A percentile compares a stretch with the other conserved stretches of the same genome.
Conservation (phyloP, 2,113 vertebrate species). For the Hydrochoerus hydrochaeris region DNA sequence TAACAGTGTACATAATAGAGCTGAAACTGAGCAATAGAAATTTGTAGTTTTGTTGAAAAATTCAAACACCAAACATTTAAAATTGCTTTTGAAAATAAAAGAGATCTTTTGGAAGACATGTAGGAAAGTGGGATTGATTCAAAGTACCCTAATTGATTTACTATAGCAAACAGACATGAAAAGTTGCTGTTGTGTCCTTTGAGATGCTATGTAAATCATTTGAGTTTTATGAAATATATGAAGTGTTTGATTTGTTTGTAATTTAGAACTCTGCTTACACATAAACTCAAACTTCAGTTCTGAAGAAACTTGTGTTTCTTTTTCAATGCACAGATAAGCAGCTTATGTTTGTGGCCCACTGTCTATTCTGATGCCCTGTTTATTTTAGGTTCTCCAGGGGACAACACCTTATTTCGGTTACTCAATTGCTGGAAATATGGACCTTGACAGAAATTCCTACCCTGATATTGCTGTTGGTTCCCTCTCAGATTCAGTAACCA, state of each 20-base stretch:
- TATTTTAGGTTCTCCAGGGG: conserved; percentile 92
- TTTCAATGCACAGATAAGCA: not conserved
- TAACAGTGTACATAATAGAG: not conserved
- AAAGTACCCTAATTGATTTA: not conserved
- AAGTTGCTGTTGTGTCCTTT: conserved; percentile 23
- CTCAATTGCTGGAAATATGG: conserved; percentile 97
- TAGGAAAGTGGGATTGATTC: conserved; percentile 11
- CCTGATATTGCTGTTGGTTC: conserved; percentile 97
- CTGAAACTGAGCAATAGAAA: not conserved
- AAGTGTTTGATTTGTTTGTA: conserved; percentile 7
- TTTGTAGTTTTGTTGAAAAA: not conserved
- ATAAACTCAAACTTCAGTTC: not conserved
- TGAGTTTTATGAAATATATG: not conserved
- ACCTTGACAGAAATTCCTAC: conserved; percentile 95
- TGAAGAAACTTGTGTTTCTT: not conserved
- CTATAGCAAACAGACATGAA: conserved; percentile 10
- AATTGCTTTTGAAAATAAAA: conserved; percentile 47
- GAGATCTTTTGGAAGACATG: not conserved
- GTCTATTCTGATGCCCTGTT: conserved; percentile 60
- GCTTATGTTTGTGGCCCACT: not conserved
- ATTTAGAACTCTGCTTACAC: not conserved
- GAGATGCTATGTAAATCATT: not conserved
- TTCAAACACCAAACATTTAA: not conserved
- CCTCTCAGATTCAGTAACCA: conserved; percentile 92
- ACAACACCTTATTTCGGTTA: conserved; percentile 93